A percentile compares a stretch with the other conserved stretches of the same genome.
Evolutionary conservation across 1,140 invertebrate genomes (phyloP).

Genomic region (Hylyphantes graminicola): DNA sequence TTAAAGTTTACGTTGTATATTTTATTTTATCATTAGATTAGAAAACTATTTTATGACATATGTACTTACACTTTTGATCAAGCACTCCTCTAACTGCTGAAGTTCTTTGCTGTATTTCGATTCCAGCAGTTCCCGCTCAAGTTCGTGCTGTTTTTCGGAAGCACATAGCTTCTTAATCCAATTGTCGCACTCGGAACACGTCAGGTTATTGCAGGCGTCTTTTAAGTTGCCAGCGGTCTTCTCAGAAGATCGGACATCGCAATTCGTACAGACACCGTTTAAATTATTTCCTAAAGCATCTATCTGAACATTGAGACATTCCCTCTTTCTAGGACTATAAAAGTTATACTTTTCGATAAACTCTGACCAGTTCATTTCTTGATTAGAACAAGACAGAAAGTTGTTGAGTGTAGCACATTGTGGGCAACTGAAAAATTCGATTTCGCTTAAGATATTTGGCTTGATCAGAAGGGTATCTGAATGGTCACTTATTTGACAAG

Average conservation of each 20-base stretch:
- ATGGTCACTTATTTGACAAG: not conserved
- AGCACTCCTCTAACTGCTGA: conserved; percentile 30
- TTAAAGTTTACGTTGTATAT: too few species aligned
- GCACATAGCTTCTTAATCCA: conserved; percentile 40
- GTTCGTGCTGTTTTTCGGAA: conserved; percentile 26
- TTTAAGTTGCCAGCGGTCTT: not conserved
- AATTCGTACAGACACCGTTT: not conserved
- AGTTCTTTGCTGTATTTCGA: conserved; percentile 19
- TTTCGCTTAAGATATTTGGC: not conserved
- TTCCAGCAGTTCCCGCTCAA: conserved; percentile 7
- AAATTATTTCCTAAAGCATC: not conserved
- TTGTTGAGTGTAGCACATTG: conserved; percentile 30
- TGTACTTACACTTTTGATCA: conserved; percentile 42
- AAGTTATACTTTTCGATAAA: conserved; percentile 29
- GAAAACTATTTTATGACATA: too few species aligned
- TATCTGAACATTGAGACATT: not conserved
- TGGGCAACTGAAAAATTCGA: conserved; percentile 19
- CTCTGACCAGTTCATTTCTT: conserved; percentile 14
- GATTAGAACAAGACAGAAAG: not conserved
- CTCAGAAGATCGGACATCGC: conserved; percentile 3
- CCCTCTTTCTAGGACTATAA: conserved; percentile 18
- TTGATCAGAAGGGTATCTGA: not conserved
- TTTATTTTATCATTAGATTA: too few species aligned
- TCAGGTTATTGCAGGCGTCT: conserved; percentile 33
- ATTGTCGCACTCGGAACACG: conserved; percentile 23